Percentiles rank a stretch among this genome's conserved stretches.
phyloP scores from a whole-genome alignment of 1,140 invertebrate species.

The Camponotus floridanus region DNA sequence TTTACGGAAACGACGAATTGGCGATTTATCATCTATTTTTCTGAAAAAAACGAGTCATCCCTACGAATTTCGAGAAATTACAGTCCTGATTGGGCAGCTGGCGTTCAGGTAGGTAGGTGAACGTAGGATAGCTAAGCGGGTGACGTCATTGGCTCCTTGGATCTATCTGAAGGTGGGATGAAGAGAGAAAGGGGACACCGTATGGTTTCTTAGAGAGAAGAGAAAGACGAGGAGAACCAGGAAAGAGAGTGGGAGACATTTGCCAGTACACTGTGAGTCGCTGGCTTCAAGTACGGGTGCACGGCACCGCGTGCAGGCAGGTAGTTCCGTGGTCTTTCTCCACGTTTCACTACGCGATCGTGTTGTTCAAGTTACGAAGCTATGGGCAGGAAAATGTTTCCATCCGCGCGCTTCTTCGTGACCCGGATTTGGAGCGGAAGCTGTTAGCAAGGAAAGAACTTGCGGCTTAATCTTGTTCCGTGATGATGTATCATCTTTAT shows the following conservation, averaged over 20 bases:
- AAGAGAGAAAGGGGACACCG: conserved; percentile 59
- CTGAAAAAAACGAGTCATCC: not conserved
- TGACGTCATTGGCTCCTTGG: conserved; percentile 81
- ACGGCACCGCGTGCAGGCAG: conserved; percentile 81
- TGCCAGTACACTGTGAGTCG: conserved; percentile 80
- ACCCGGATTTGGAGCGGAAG: not conserved
- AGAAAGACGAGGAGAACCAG: conserved; percentile 69
- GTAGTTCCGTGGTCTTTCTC: conserved; percentile 74
- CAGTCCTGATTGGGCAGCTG: conserved; percentile 62
- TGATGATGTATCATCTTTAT: not conserved
- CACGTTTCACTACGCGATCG: conserved; percentile 50
- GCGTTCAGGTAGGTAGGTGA: conserved; percentile 77
- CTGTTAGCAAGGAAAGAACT: not conserved
- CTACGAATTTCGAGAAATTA: conserved; percentile 1
- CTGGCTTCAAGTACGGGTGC: conserved; percentile 82
- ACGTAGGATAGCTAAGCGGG: conserved; percentile 81
- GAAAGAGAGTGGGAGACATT: conserved; percentile 79
- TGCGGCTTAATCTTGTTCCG: not conserved
- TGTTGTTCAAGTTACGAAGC: conserved; percentile 3
- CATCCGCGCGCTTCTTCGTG: not conserved
- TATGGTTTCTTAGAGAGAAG: conserved; percentile 66
- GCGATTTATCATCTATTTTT: not conserved
- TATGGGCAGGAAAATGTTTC: conserved; percentile 29
- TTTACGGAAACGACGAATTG: not conserved
- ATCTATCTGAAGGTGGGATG: conserved; percentile 75